Conservation (phyloP, 2,888 invertebrate genomes). For the Autographa gamma region DNA sequence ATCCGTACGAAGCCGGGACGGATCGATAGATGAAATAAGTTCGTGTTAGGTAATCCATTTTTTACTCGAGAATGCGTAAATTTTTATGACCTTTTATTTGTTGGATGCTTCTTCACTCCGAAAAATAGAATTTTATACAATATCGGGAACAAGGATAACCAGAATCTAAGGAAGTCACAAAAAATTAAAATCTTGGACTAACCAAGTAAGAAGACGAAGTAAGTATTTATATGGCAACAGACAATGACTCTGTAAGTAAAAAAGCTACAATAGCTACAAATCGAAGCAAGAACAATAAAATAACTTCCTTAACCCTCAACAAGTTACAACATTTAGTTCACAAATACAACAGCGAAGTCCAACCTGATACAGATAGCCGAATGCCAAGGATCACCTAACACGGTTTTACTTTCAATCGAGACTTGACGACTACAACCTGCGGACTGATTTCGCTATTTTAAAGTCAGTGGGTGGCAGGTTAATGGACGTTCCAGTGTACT, state of each 20-base stretch:
- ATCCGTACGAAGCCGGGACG: too few species aligned
- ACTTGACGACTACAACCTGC: constrained; percentile 31
- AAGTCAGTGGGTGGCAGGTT: too few species aligned
- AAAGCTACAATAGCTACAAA: background rate
- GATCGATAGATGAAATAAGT: too few species aligned
- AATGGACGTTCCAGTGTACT: too few species aligned
- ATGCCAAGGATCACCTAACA: constrained; percentile 57
- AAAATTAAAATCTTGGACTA: background rate
- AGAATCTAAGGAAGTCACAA: too few species aligned
- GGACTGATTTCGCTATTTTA: too few species aligned
- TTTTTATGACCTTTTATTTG: too few species aligned
- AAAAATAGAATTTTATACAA: too few species aligned
- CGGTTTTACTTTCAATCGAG: constrained; percentile 54
- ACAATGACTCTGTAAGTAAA: background rate
- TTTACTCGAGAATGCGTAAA: too few species aligned
- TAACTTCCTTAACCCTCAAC: constrained; percentile 16
- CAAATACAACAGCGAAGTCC: constrained; percentile 28
- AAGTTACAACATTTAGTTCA: constrained; percentile 36
- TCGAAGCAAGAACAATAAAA: constrained; percentile 3
- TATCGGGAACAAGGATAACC: too few species aligned
- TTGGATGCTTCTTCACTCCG: too few species aligned
- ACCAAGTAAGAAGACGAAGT: background rate
- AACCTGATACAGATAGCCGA: constrained; percentile 51
- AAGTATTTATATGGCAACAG: background rate
- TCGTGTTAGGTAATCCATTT: too few species aligned